Evolutionary conservation across 2,888 invertebrate genomes (phyloP), one percentile per base, ranked within the genome.

Genomic region (Rotaria socialis): DNA sequence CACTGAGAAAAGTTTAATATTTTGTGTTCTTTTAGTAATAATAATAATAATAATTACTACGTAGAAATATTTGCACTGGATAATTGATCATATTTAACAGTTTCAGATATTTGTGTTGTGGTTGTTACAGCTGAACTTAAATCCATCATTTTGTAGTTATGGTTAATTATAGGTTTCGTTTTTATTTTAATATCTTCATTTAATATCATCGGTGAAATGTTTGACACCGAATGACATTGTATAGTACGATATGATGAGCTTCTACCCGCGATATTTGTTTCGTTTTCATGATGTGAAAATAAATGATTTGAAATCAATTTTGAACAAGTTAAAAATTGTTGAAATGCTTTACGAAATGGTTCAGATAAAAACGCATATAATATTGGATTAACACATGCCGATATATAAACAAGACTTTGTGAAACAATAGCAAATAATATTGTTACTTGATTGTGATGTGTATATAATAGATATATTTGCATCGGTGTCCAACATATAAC

Each of bases 341-440:
- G 47, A 47, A 80, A 80, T 24, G 80, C 24, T 80, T 95, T 94
- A 89, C 96, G 93, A 92, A 97, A 96, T 92, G 96, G 96, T 89
- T 96, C 96, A 2, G 96, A 96, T 85, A 96, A 93, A 92, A 96
- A 96, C 7, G 96, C 96, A 92, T 97, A 97, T 85, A 97, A 93
- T 88, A 97, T 94, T 0, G 96, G 96, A 92, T 97, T 96, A 89
- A 97, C 94, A 91, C 96, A 96, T 89, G 95, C 95, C 93, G 96
- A 97, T 92, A 94, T 95, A 92, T 97, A 97, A 35, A 96, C 96
- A 87, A 91, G 88, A 87, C 89, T 90, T 87, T 90, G 91, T 16
- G 90, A 89, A 41, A 90, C 89, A 87, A 92, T 89, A 11, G 80
- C 80, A 16, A 80, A 47, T 87, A 88, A 27, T 27, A 87, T 84